A percentile compares a stretch with the other conserved stretches of the same genome.
Evolutionary conservation across 37 sponge, comb jelly and placozoan genomes (phyloP).

Genomic region (Beroe ovata): DNA sequence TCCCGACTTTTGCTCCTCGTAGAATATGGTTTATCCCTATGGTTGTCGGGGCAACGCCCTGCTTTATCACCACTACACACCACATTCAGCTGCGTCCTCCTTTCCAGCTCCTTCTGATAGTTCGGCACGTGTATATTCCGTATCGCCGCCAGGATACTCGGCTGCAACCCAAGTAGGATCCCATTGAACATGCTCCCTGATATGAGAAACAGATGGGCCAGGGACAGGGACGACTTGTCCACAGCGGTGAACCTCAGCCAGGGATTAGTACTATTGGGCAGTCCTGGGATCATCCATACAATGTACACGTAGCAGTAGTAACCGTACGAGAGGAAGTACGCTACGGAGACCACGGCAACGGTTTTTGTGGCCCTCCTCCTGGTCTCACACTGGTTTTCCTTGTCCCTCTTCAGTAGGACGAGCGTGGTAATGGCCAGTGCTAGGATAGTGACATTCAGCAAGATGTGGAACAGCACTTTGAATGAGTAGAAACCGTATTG

Average conservation of each 20-base stretch:
- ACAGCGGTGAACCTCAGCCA: background rate
- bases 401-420: background rate
- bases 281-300: slow-evolving; percentile 61
- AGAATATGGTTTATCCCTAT: too few relatives aligned
- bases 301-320: slow-evolving; percentile 25
- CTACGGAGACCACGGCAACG: background rate
- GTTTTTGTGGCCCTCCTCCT: slow-evolving; percentile 14
- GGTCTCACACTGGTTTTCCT: background rate
- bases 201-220: background rate
- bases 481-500: background rate
- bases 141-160: background rate
- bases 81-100: background rate
- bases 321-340: slow-evolving; percentile 52
- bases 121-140: background rate
- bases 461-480: background rate
- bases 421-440: background rate
- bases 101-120: background rate
- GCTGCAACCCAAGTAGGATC: background rate
- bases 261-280: background rate
- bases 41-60: too few relatives aligned
- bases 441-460: slow-evolving; percentile 9
- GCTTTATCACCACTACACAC: background rate
- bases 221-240: background rate
- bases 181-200: background rate
- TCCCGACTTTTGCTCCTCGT: too few relatives aligned